Base-by-base conservation (phyloP, 2,888 invertebrate genomes). In the Agrypnus murinus region DNA sequence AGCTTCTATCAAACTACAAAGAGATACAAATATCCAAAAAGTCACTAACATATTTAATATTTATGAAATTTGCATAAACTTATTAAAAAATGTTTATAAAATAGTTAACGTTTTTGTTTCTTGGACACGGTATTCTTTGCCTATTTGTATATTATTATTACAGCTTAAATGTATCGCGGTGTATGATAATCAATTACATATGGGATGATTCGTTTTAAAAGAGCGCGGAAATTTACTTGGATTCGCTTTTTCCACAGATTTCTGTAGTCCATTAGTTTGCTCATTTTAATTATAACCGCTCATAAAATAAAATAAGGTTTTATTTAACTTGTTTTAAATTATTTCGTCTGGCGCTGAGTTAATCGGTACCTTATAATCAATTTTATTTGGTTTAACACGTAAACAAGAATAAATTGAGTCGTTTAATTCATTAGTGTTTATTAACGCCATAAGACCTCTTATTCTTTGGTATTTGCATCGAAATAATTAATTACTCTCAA, bases 211-310 rank as follows among this genome's bases (percentile, higher is more conserved):
- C 69, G 59, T 66, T 64, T 59, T 72, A 71, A 74, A 72, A 72
- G 71, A 72, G 65, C 75, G 75, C 68, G 70, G 66, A 75, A 75
- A 72, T 74, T 74, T 69, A 67, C 65, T 74, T 72, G 48, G 70
- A 72, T 48, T 67, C 74, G 74, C 74, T 70, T 70, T 66, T 58
- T 58, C 25, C 43, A 40, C 53, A 15, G 53, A 34, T 64, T 64
- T 62, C 64, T 53, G 48, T 40, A 53, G 31, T 25, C 46, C n/a
- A 62, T 62, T 62, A 62, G 62, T 12, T 53, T 17, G 7, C n/a
- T 12, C 36, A n/a, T 40, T 58, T 58, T 58, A 58, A 58, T 58
- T 58, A 31, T n/a, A n/a, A 34, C 12, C 40, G 40, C 12, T 12
- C 25, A 19, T 43, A 40, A 12, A 50, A 19, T 43, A 40, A 12